Percentiles rank a stretch among this genome's conserved stretches.
These are phyloP conservation scores for Gambelia wislizenii DNA, from an alignment of 2,797 vertebrate genomes.

Conservation along the genomic window DNA sequence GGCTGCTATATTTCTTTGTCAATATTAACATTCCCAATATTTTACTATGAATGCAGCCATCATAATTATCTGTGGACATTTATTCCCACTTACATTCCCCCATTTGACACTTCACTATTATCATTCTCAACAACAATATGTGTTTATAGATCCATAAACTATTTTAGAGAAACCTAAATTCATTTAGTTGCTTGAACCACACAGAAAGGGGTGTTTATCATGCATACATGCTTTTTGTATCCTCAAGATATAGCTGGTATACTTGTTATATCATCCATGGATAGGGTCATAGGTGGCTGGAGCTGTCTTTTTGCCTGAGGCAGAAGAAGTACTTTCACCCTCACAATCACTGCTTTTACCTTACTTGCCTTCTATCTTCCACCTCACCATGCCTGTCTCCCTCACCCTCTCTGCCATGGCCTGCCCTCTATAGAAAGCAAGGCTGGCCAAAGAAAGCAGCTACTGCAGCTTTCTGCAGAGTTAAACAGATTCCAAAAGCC, in stretches of 20 bases:
- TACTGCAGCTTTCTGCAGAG: not conserved
- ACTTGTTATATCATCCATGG: not conserved
- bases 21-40: slow-evolving; percentile 23
- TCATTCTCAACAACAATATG: not conserved
- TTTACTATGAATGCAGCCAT: slow-evolving; percentile 2
- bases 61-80: not conserved
- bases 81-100: not conserved
- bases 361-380: not conserved
- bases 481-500: not conserved
- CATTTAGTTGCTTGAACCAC: not conserved
- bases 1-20: slow-evolving; percentile 15
- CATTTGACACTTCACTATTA: not conserved
- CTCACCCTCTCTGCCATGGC: not conserved
- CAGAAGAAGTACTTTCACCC: not conserved
- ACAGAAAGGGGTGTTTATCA: not conserved
- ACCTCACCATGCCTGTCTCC: not conserved
- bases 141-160: not conserved
- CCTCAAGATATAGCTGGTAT: not conserved
- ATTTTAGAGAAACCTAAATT: not conserved
- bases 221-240: not conserved
- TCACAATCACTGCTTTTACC: not conserved
- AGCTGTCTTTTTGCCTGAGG: not conserved
- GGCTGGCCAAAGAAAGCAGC: not conserved
- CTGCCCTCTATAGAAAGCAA: not conserved
- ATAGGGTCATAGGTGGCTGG: not conserved